Base-by-base conservation (phyloP, 2,888 invertebrate genomes). In the Polymixis flavicincta region DNA sequence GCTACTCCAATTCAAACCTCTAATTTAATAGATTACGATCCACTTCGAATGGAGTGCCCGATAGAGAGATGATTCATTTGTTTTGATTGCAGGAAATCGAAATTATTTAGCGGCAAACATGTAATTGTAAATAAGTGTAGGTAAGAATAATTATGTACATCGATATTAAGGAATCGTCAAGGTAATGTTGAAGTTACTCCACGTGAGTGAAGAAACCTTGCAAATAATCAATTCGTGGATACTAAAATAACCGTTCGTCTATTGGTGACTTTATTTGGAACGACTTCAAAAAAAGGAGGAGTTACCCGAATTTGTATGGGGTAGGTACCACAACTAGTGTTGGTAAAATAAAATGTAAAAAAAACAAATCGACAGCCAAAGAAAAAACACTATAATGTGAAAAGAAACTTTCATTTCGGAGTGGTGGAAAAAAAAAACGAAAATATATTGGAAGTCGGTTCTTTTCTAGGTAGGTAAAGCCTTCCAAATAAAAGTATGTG, bases 31-130 rank as follows among this genome's bases (percentile, higher is more conserved):
- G 59, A 72, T 64, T 19, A 48, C 2, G 45, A 8, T 50, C 22
- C 48, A 61, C 50, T 78, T 25, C 65, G 19, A 50, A 55, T 55
- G 11, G 17, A 78, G 60, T 60, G 6, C 25, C 32, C 14, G 66
- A 61, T 81, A 37, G 37, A 37, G 14, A 45, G 13, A 11, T 74
- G 65, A 78, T 52, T 81, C 6, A 61, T 66, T 75, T 74, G 61
- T 75, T 78, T 66, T 66, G 60, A 66, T 61, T 17, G 19, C 32
- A 81, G 61, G 59, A 66, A 78, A 65, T 60, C 22, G 22, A 25
- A 65, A 75, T 57, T 52, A 55, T 66, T 78, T 61, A 67, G 42
- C 25, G 32, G 50, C 1, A 25, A 63, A 55, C 75, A 81, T 74
- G 66, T 42, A 52, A 19, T 63, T n/a, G 60, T 45, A 55, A 74